These are phyloP conservation scores for Xylota segnis DNA, from an alignment of 2,888 invertebrate genomes.

Conservation along the genomic window DNA sequence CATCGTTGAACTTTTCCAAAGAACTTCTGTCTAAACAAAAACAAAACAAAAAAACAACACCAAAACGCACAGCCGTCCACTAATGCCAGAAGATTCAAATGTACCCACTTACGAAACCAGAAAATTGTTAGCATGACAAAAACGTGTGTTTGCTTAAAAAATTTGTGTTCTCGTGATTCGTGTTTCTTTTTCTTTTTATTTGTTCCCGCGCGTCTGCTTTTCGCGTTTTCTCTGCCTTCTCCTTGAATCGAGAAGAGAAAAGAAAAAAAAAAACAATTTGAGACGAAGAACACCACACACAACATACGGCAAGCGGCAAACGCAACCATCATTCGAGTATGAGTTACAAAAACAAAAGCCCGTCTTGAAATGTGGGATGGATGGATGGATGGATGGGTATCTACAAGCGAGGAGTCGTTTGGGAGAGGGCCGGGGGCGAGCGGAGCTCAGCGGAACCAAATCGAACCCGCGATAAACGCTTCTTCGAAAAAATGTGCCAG, in stretches of 20 bases:
- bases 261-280: not conserved
- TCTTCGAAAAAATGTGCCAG: constrained; percentile 71
- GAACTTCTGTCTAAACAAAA: constrained; percentile 26
- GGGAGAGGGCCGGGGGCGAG: not conserved
- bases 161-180: constrained; percentile 75
- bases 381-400: constrained; percentile 18
- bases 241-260: constrained; percentile 4
- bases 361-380: constrained; percentile 54
- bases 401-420: no score
- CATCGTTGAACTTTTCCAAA: constrained; percentile 40
- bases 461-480: constrained; percentile 71
- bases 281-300: constrained; percentile 35
- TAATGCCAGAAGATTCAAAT: constrained; percentile 31
- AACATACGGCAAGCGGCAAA: no score
- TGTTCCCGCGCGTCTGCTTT: constrained; percentile 34
- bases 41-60: constrained; percentile 1
- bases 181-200: constrained; percentile 55
- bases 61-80: constrained; percentile 4
- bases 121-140: constrained; percentile 77
- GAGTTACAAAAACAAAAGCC: constrained; percentile 55
- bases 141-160: constrained; percentile 76
- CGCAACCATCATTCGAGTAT: constrained; percentile 51
- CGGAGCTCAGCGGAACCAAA: constrained; percentile 26
- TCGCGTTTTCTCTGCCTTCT: constrained; percentile 35
- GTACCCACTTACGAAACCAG: constrained; percentile 69